A percentile compares a stretch with the other conserved stretches of the same genome.
Evolutionary conservation across 2,113 vertebrate genomes (phyloP).

Genomic region (Macroglossus sobrinus): DNA sequence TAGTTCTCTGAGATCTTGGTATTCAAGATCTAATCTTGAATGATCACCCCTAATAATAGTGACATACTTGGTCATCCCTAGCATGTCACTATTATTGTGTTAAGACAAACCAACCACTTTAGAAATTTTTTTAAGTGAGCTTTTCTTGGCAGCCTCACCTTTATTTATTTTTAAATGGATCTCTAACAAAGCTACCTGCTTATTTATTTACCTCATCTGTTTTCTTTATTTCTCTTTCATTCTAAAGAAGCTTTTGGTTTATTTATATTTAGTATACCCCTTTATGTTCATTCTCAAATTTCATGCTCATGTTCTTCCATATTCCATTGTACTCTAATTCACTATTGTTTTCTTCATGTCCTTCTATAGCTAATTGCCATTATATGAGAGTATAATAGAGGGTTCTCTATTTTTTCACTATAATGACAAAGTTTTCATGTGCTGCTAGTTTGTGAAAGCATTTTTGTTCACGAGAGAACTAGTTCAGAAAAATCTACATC

Average conservation of each 20-base stretch:
- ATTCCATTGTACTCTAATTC: background rate
- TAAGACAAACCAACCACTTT: background rate
- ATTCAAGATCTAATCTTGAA: no score
- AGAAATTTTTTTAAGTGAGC: background rate
- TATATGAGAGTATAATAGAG: background rate
- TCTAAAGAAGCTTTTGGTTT: background rate
- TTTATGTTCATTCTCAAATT: background rate
- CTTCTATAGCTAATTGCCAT: background rate
- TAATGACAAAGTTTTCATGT: background rate
- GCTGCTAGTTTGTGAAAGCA: background rate
- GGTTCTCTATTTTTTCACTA: background rate
- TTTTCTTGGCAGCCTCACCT: background rate
- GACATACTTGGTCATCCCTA: background rate
- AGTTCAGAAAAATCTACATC: background rate
- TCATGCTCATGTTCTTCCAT: background rate
- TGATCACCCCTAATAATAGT: no score
- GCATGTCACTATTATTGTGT: background rate
- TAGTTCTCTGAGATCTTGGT: background rate
- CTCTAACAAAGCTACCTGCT: background rate
- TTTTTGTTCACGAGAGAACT: background rate
- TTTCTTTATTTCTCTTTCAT: background rate
- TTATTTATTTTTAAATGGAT: background rate
- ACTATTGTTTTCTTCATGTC: background rate
- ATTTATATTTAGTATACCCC: background rate
- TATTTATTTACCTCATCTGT: background rate